Evolutionary conservation across 2,797 vertebrate species (phyloP).

Genomic region (Sebastiscus tertius): DNA sequence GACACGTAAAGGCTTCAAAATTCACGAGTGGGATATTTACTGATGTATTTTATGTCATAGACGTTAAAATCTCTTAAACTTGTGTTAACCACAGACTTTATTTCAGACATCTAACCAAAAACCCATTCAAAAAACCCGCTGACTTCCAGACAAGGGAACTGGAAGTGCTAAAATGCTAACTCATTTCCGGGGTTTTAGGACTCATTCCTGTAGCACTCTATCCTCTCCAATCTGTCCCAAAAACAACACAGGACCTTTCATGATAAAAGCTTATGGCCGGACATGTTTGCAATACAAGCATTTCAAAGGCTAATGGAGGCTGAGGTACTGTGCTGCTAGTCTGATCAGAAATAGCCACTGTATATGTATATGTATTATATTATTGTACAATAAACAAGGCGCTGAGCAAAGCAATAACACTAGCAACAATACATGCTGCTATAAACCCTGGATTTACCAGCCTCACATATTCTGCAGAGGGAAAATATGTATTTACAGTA

Average conservation of each 20-base stretch:
- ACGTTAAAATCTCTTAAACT: no score
- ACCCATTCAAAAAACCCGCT: no score
- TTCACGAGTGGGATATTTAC: no score
- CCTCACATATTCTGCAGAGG: background rate
- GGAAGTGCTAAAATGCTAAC: no score
- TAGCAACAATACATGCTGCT: constrained; percentile 6
- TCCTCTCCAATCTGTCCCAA: background rate
- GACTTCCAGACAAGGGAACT: no score
- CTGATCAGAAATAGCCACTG: background rate
- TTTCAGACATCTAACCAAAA: no score
- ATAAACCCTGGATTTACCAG: constrained; percentile 12
- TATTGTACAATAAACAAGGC: background rate
- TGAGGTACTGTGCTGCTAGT: background rate
- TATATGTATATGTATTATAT: background rate
- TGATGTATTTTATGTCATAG: no score
- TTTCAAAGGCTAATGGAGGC: background rate
- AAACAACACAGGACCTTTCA: background rate
- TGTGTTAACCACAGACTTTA: no score
- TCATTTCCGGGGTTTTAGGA: no score
- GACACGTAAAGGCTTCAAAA: no score
- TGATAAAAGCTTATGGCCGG: background rate
- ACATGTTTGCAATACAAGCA: background rate
- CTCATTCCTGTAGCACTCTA: no score
- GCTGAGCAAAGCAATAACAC: constrained; percentile 5
- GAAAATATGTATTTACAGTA: background rate